Percentiles rank a stretch among this genome's conserved stretches.
Evolutionary conservation across 2,797 vertebrate genomes (phyloP).

Genomic region (Poecilia picta): DNA sequence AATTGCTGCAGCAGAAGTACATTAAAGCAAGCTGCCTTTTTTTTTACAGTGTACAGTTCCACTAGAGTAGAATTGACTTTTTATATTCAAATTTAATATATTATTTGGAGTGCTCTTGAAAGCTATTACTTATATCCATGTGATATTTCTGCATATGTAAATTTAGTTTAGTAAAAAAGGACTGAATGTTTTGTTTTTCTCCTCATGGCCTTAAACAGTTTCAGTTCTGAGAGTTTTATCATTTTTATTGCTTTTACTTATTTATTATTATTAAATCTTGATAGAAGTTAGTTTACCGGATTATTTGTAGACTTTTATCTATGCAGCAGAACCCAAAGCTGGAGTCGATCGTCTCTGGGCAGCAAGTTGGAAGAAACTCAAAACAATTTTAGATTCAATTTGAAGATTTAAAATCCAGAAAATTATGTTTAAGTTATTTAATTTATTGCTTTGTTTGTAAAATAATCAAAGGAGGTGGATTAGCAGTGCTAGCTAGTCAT

Average conservation of each 20-base stretch:
- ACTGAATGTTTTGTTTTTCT: conserved; percentile 27
- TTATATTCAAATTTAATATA: conserved; percentile 93
- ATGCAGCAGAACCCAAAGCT: not conserved
- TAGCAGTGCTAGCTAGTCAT: not conserved
- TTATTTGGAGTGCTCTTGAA: conserved; percentile 82
- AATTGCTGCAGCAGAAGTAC: conserved; percentile 65
- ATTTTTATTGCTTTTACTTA: conserved; percentile 13
- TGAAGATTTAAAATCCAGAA: not conserved
- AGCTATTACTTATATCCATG: conserved; percentile 86
- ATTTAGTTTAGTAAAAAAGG: conserved; percentile 70
- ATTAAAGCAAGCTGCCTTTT: conserved; percentile 74
- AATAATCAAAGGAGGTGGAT: not conserved
- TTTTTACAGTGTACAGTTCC: conserved; percentile 84
- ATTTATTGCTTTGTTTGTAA: not conserved
- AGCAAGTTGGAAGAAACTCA: not conserved
- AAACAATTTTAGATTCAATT: not conserved
- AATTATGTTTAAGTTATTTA: not conserved
- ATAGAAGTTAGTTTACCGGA: conserved; percentile 7
- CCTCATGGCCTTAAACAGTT: conserved; percentile 44
- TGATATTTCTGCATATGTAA: conserved; percentile 79
- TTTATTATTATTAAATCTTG: not conserved
- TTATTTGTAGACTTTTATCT: not conserved
- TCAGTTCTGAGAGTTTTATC: conserved; percentile 24
- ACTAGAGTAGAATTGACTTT: conserved; percentile 80
- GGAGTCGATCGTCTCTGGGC: not conserved